Base-by-base conservation (phyloP, 2,797 vertebrate genomes). In the Peromyscus aztecus region DNA sequence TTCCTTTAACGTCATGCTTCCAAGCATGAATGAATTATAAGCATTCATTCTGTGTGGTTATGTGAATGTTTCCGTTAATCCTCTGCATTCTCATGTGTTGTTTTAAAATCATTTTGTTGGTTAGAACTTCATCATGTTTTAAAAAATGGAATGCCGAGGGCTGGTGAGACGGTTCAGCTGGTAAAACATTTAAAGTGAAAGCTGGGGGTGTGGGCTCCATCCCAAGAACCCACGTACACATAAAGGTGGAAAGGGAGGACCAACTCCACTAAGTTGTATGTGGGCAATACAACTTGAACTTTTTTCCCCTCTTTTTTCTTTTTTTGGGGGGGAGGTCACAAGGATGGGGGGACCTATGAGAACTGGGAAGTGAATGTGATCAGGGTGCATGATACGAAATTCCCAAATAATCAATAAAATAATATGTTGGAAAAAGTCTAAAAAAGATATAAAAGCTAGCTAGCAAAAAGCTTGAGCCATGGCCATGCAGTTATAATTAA, bases 61-160 rank as follows among this genome's bases (percentile, higher is more conserved):
- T 93, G 31, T 75, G 65, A 82, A 29, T 67, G 16, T 94, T 93
- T 90, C 67, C 65, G 63, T 85, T 95, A 63, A 67, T 90, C 75
- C 27, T 95, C 27, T 85, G 27, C 46, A 13, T 24, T 67, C 61
- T 75, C 21, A 34, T 85, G 9, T 61, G 49, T 75, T 89, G 59
- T 80, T 83, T 61, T 37, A 40, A 31, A 43, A n/a, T 84, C 57
- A 88, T 85, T 75, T 89, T 65, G 46, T 59, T 73, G 37, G 55
- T 82, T 80, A 67, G 57, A 75, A 91, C 57, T 75, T 88, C 61
- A 40, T 89, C 75, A 40, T 8, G 52, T 81, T 91, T 94, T 78
- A 0, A 2, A 37, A 93, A 84, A 43, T 49, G 84, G 49, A 49
- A 5, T 21, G 4, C 80, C 0, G 12, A 52, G 46, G 63, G 21